Base-by-base conservation (phyloP, 2,113 vertebrate species). In the Nematolebias whitei region DNA sequence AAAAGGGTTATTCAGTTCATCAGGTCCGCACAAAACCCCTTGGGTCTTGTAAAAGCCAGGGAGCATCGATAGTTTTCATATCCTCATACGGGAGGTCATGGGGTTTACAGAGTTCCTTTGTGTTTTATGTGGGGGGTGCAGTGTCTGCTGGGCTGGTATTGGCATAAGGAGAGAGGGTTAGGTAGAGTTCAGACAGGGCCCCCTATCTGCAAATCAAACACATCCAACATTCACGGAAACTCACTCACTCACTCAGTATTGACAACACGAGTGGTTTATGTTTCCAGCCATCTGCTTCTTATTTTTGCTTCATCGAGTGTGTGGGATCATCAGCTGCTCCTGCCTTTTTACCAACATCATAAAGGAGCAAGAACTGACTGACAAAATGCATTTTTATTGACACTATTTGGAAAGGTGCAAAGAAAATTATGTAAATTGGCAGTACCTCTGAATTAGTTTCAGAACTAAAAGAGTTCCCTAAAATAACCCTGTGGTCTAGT, bases 21-120 rank as follows among this genome's bases (percentile, higher is more conserved):
- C 70, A 71, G 70, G 60, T 82, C 76, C 63, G 69, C 52, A 51
- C 68, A 58, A 61, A 83, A 59, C 72, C 70, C 85, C 81, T n/a
- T 29, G 84, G 79, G 87, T 71, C 71, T 70, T 80, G 73, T 89
- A 87, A 90, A 86, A 53, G 80, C 53, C 41, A 10, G 61, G 55
- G 74, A 74, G 69, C 80, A 76, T 80, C 72, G 41, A 74, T 76
- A 64, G 85, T 89, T 90, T 91, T 91, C 78, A 84, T 90, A 86
- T 90, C 82, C 87, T 82, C 61, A 78, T 81, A 74, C 80, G 69
- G 47, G 39, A 88, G 86, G 87, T 86, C 83, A 78, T 53, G 59
- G n/a, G 83, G 84, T 86, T 90, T 90, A 88, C 84, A 88, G 81
- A 87, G 86, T 85, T 84, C 63, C 72, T 88, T 87, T 81, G 72